These are phyloP conservation scores for Chloropsis cyanopogon DNA, from an alignment of 2,113 vertebrate genomes.

Conservation along the genomic window DNA sequence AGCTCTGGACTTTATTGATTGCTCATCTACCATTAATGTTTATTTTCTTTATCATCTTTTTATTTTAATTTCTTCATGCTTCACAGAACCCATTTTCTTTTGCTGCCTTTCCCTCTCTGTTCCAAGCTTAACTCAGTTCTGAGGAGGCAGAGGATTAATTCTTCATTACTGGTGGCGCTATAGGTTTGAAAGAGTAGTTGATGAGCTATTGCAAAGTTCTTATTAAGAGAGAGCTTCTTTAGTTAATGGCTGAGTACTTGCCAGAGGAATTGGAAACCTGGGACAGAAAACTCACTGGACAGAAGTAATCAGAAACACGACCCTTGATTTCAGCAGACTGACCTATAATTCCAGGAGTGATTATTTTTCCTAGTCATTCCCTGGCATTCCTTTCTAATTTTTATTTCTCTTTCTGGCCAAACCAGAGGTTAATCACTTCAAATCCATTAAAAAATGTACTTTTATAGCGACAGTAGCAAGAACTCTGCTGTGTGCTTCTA, in stretches of 20 bases:
- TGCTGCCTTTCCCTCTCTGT: conserved; percentile 2
- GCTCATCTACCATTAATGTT: conserved; percentile 24
- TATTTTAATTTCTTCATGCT: conserved; percentile 61
- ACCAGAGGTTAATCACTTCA: not conserved
- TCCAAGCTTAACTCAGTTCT: conserved; percentile 13
- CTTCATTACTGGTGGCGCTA: conserved; percentile 27
- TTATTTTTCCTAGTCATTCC: not conserved
- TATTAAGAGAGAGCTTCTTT: not conserved
- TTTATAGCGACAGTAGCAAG: not conserved
- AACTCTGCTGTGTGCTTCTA: not conserved
- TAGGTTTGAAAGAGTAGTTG: conserved; percentile 31
- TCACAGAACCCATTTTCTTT: conserved; percentile 52
- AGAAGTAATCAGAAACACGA: not conserved
- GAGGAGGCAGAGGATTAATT: conserved; percentile 32
- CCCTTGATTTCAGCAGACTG: not conserved
- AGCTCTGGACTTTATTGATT: conserved; percentile 53
- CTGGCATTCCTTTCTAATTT: not conserved
- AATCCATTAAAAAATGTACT: not conserved
- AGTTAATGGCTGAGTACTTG: not conserved
- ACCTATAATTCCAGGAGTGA: not conserved
- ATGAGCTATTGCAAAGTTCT: conserved; percentile 28
- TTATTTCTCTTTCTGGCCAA: not conserved
- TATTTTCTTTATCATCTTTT: conserved; percentile 53
- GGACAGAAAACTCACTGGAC: not conserved
- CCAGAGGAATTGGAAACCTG: not conserved